Evolutionary conservation across 2,888 invertebrate genomes (phyloP).

Genomic region (Rhimphoctona megacephalus): DNA sequence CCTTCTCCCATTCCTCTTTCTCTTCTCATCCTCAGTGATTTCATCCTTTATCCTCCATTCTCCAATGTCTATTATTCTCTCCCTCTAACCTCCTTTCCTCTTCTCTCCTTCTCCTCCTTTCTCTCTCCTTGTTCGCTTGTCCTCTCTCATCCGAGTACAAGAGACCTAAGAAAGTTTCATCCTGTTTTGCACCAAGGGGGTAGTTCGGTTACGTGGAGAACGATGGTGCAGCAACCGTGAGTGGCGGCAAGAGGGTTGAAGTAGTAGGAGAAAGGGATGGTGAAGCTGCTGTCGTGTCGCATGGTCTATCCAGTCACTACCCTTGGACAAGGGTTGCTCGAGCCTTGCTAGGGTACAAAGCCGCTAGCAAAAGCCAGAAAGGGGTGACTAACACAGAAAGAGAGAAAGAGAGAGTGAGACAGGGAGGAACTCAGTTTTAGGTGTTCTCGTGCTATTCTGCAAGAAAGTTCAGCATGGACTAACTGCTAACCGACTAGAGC

Average conservation of each 20-base stretch:
- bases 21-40: conserved; percentile 47
- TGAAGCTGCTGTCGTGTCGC: conserved; percentile 69
- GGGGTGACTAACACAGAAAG: conserved; percentile 19
- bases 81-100: conserved; percentile 9
- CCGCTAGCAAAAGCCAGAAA: conserved; percentile 47
- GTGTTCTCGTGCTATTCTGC: conserved; percentile 52
- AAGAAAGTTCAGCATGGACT: conserved; percentile 53
- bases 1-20: conserved; percentile 34
- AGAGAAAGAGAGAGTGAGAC: conserved; percentile 12
- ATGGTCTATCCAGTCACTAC: conserved; percentile 70
- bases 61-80: conserved; percentile 57
- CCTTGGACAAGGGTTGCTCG: conserved; percentile 65
- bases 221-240: conserved; percentile 62
- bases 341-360: conserved; percentile 45
- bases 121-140: conserved; percentile 46
- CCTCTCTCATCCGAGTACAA: conserved; percentile 57
- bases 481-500: conserved; percentile 54
- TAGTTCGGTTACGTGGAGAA: conserved; percentile 66
- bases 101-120: conserved; percentile 38
- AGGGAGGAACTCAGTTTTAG: conserved; percentile 49
- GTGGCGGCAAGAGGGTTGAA: conserved; percentile 56
- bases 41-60: conserved; percentile 46
- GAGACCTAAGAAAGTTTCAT: conserved; percentile 77
- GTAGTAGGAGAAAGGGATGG: conserved; percentile 34
- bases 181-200: conserved; percentile 75